phyloP scores from a whole-genome alignment of 2,888 invertebrate species.

The Cerastis rubricosa region DNA sequence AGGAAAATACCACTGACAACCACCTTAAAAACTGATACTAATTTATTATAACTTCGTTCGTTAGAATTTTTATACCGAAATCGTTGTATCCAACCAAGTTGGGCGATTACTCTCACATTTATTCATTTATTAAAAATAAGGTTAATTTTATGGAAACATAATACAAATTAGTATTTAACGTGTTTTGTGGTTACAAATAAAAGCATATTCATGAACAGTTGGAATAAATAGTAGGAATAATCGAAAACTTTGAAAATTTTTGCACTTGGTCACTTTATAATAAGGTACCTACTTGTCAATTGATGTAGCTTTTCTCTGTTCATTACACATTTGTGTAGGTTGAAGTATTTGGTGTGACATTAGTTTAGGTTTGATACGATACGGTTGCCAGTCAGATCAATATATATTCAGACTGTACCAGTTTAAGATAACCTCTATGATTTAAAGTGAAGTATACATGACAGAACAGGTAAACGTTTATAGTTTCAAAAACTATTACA shows the following conservation, averaged over 20 bases:
- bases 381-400: not conserved
- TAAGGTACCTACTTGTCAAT: not conserved
- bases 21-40: slow-evolving; percentile 31
- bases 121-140: not conserved
- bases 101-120: not conserved
- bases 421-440: not conserved
- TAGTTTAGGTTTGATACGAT: not conserved
- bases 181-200: not conserved
- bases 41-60: slow-evolving; percentile 10
- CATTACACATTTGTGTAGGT: not conserved
- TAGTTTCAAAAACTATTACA: not conserved
- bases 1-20: slow-evolving; percentile 12
- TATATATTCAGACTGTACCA: slow-evolving; percentile 1
- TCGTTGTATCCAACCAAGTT: not conserved
- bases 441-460: not conserved
- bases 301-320: slow-evolving; percentile 4
- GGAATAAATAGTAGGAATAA: not conserved
- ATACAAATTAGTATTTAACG: not conserved
- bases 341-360: not conserved
- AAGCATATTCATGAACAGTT: not conserved
- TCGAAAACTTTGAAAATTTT: not conserved
- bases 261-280: not conserved
- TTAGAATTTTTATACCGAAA: slow-evolving; percentile 16
- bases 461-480: not conserved
- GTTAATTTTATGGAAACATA: not conserved